Percentiles rank a stretch among this genome's conserved stretches.
Evolutionary conservation across 2,113 vertebrate genomes (phyloP).

Genomic region (Cavia aperea): DNA sequence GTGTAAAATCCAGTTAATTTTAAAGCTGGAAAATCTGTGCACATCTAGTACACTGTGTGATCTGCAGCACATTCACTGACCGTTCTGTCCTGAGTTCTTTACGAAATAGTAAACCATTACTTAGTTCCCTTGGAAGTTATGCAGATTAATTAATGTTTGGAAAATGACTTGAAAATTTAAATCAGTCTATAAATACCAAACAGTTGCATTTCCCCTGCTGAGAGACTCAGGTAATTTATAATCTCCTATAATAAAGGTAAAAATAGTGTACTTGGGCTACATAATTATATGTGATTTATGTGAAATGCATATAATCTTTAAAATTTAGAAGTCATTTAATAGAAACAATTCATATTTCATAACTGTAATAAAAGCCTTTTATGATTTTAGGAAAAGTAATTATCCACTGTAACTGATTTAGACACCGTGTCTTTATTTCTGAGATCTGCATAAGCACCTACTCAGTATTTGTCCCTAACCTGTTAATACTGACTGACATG

Average conservation of each 20-base stretch:
- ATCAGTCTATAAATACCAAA: constrained; percentile 52
- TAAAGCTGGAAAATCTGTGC: not conserved
- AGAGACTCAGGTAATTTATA: constrained; percentile 54
- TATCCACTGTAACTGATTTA: constrained; percentile 20
- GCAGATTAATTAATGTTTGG: constrained; percentile 62
- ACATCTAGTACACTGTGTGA: not conserved
- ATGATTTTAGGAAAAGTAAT: constrained; percentile 49
- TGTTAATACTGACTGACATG: not conserved
- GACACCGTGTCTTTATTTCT: not conserved
- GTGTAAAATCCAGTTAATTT: constrained; percentile 16
- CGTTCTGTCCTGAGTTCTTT: constrained; percentile 22
- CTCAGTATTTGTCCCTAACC: not conserved
- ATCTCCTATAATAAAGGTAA: constrained; percentile 50
- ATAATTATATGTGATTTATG: constrained; percentile 60
- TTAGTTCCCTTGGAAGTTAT: constrained; percentile 54
- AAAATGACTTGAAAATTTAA: constrained; percentile 55
- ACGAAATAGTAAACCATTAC: constrained; percentile 37
- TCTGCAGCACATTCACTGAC: not conserved
- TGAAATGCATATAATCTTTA: constrained; percentile 39
- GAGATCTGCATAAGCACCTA: not conserved
- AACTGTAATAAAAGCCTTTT: constrained; percentile 53
- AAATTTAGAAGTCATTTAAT: constrained; percentile 56
- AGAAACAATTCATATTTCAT: constrained; percentile 55
- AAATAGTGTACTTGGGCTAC: constrained; percentile 39
- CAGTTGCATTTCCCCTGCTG: constrained; percentile 42